phyloP scores from a whole-genome alignment of 2,797 vertebrate species.

The Siniperca undulata region DNA sequence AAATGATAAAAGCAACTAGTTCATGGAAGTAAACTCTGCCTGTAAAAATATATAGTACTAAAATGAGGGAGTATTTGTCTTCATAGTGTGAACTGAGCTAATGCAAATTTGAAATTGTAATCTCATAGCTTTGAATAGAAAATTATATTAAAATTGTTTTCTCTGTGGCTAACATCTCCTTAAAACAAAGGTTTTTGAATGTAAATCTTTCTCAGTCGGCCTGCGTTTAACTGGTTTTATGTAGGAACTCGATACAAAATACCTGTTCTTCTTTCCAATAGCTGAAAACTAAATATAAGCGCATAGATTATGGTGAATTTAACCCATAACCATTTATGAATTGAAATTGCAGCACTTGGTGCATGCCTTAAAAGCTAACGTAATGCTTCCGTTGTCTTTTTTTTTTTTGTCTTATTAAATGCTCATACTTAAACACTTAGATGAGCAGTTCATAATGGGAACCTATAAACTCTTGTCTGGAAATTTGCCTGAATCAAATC shows the following conservation, averaged over 20 bases:
- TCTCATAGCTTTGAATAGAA: slow-evolving; percentile 23
- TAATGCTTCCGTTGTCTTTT: not conserved
- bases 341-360: slow-evolving; percentile 6
- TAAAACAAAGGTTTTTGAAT: not conserved
- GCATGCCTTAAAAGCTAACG: not conserved
- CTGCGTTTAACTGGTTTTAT: not conserved
- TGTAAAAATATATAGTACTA: not conserved
- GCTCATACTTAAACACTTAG: not conserved
- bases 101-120: slow-evolving; percentile 8
- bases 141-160: not conserved
- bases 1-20: not conserved
- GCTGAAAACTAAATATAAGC: not conserved
- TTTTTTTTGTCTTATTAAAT: not conserved
- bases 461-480: not conserved
- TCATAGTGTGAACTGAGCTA: not conserved
- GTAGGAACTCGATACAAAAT: not conserved
- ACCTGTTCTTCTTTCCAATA: not conserved
- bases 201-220: not conserved
- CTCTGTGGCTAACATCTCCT: not conserved
- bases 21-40: not conserved
- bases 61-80: not conserved
- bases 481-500: not conserved
- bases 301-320: not conserved
- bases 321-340: not conserved
- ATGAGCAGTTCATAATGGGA: slow-evolving; percentile 2